Conservation (phyloP, 2,797 vertebrate species). For the Dallia pectoralis region DNA sequence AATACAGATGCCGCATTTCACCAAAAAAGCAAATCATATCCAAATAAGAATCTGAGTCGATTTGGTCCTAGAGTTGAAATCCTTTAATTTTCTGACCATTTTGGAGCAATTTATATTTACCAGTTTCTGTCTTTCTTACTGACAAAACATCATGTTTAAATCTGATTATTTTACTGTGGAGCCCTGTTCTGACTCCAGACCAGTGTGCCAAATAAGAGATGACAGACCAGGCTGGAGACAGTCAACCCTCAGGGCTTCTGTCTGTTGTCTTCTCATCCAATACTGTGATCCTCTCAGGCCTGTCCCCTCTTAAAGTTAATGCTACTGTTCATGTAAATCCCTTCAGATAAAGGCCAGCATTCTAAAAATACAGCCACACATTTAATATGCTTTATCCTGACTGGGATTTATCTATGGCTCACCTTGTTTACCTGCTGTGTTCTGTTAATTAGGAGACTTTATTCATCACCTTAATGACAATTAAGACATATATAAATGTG, state of each 20-base stretch:
- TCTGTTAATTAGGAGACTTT: neutral
- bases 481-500: neutral
- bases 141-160: neutral
- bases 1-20: too few species aligned
- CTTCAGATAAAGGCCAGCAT: constrained; percentile 37
- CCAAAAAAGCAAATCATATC: too few species aligned
- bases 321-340: constrained; percentile 49
- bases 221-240: constrained; percentile 28
- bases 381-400: constrained; percentile 27
- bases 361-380: constrained; percentile 54
- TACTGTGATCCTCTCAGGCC: neutral
- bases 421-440: neutral
- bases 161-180: constrained; percentile 4
- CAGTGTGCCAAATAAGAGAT: constrained; percentile 32
- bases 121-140: neutral
- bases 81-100: too few species aligned
- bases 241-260: neutral
- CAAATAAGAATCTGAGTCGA: too few species aligned
- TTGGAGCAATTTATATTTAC: neutral
- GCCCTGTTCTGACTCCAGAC: constrained; percentile 14
- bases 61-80: too few species aligned
- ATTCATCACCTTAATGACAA: neutral
- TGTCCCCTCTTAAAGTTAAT: constrained; percentile 18
- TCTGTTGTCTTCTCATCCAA: neutral
- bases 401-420: constrained; percentile 1